Evolutionary conservation across 2,797 vertebrate species (phyloP).

Genomic region (Acanthurus lineatus): DNA sequence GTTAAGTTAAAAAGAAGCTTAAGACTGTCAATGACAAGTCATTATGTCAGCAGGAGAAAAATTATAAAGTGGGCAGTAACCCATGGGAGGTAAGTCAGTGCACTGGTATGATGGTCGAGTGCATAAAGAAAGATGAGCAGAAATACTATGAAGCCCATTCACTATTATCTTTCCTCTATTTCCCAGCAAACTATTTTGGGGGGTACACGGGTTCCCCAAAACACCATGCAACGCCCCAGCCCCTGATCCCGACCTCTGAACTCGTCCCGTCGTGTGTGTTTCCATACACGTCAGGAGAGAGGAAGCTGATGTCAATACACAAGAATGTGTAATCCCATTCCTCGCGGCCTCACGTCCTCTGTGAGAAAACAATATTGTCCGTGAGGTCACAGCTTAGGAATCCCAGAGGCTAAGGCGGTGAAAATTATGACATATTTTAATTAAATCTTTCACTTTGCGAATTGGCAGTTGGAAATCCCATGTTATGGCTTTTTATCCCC

Average conservation of each 20-base stretch:
- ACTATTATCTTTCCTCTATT: slow-evolving; percentile 10
- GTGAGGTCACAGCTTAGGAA: slow-evolving; percentile 84
- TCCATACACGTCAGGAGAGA: slow-evolving; percentile 71
- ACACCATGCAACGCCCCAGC: slow-evolving; percentile 23
- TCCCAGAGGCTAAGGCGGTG: slow-evolving; percentile 80
- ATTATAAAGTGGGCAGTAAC: background rate
- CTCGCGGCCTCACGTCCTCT: slow-evolving; percentile 74
- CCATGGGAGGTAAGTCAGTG: background rate
- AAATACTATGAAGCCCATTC: slow-evolving; percentile 8
- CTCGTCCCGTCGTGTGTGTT: slow-evolving; percentile 75
- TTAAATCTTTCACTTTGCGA: slow-evolving; percentile 84
- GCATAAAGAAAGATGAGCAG: slow-evolving; percentile 6
- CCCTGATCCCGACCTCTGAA: slow-evolving; percentile 71
- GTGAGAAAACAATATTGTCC: slow-evolving; percentile 82
- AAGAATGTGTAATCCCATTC: slow-evolving; percentile 87
- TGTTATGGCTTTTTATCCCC: slow-evolving; percentile 68
- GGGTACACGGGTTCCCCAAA: slow-evolving; percentile 47
- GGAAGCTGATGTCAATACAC: slow-evolving; percentile 84
- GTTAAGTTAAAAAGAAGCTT: background rate
- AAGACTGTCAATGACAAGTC: background rate
- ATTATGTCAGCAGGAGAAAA: slow-evolving; percentile 4
- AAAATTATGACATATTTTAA: slow-evolving; percentile 86
- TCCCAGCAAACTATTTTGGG: slow-evolving; percentile 35
- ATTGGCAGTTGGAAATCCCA: slow-evolving; percentile 80
- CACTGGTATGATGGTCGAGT: slow-evolving; percentile 8